These are phyloP conservation scores for Sinotaia quadrata DNA, from an alignment of 2,888 invertebrate species.

Conservation along the genomic window DNA sequence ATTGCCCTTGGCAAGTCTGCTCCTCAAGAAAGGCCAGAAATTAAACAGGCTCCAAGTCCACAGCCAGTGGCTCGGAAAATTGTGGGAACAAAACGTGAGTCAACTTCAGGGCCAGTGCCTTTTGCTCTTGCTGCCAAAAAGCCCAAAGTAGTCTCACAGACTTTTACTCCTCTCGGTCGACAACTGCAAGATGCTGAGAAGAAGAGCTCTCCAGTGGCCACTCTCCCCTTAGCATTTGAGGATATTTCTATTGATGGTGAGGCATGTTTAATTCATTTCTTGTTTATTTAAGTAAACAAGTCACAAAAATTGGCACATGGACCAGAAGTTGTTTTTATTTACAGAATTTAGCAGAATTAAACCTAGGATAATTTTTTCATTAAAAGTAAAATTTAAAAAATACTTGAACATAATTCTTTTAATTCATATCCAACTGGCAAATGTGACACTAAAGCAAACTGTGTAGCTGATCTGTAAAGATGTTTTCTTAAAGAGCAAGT, in stretches of 20 bases:
- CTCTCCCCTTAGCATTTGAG: slow-evolving; percentile 58
- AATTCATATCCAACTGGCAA: too few species aligned
- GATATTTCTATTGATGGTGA: slow-evolving; percentile 80
- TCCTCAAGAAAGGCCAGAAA: slow-evolving; percentile 35
- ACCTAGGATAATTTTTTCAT: too few species aligned
- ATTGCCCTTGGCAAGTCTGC: slow-evolving; percentile 69
- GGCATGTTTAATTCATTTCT: too few species aligned
- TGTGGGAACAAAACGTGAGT: slow-evolving; percentile 78
- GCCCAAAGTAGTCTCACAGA: slow-evolving; percentile 63
- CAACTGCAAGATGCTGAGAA: slow-evolving; percentile 48
- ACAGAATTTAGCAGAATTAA: too few species aligned
- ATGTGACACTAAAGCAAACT: too few species aligned
- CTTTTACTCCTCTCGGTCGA: slow-evolving; percentile 65
- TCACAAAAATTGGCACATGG: too few species aligned
- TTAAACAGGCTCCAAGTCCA: slow-evolving; percentile 37
- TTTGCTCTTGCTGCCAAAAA: slow-evolving; percentile 69
- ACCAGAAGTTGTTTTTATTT: too few species aligned
- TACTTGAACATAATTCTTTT: too few species aligned
- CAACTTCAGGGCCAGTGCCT: slow-evolving; percentile 70
- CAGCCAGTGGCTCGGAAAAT: slow-evolving; percentile 38
- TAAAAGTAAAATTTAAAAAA: too few species aligned
- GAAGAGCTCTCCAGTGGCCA: slow-evolving; percentile 56
- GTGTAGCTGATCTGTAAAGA: too few species aligned
- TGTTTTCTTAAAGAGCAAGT: background rate
- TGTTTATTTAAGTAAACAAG: too few species aligned